Conservation (phyloP, 1,140 invertebrate species). For the Trichonephila clavata region DNA sequence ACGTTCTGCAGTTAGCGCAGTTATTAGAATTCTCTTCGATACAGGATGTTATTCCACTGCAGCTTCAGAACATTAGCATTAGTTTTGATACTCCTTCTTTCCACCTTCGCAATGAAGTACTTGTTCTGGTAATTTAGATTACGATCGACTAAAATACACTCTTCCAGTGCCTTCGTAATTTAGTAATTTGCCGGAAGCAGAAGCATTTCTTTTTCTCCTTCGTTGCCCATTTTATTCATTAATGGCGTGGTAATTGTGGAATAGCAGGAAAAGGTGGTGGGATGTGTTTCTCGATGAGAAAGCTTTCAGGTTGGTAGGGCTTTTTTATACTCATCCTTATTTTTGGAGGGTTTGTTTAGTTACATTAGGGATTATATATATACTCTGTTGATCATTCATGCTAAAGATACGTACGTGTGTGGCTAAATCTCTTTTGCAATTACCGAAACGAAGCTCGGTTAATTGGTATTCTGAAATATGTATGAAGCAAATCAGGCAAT, state of each 20-base stretch:
- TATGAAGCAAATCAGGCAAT: not conserved
- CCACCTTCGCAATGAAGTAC: constrained; percentile 68
- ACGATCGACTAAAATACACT: constrained; percentile 67
- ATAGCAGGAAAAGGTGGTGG: constrained; percentile 35
- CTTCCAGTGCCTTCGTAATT: constrained; percentile 58
- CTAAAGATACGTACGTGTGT: not conserved
- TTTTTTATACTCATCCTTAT: not conserved
- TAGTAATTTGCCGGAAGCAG: constrained; percentile 58
- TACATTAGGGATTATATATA: not conserved
- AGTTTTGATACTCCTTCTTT: constrained; percentile 70
- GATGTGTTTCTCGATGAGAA: constrained; percentile 10
- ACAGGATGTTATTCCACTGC: constrained; percentile 63
- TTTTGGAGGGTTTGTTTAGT: constrained; percentile 20
- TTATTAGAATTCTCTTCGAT: constrained; percentile 73
- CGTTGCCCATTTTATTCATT: constrained; percentile 49
- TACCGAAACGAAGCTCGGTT: not conserved
- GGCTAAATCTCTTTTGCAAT: not conserved
- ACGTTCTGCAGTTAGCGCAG: constrained; percentile 72
- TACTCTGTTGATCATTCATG: constrained; percentile 20
- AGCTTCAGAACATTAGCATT: constrained; percentile 69
- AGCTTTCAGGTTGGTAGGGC: not conserved
- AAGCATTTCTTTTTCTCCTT: constrained; percentile 48
- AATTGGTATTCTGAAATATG: no score
- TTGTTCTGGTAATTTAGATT: constrained; percentile 76
- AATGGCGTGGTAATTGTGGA: constrained; percentile 60